phyloP scores from a whole-genome alignment of 2,888 invertebrate genomes.

The Aporophyla lueneburgensis region DNA sequence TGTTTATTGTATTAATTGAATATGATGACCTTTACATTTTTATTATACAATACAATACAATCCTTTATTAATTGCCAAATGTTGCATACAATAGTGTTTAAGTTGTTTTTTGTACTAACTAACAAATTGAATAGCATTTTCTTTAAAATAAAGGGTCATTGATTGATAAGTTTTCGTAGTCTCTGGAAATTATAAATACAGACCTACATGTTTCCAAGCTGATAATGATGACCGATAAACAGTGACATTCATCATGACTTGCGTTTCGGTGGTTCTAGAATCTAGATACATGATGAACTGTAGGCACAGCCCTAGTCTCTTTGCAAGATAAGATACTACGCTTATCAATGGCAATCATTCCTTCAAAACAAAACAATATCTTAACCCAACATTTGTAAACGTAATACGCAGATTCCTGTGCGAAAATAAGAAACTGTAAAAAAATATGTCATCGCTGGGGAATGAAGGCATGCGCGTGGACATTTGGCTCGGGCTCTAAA shows the following conservation, averaged over 20 bases:
- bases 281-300: not conserved
- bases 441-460: slow-evolving; percentile 58
- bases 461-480: slow-evolving; percentile 49
- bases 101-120: no score
- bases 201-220: not conserved
- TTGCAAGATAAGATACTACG: slow-evolving; percentile 8
- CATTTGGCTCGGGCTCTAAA: slow-evolving; percentile 62
- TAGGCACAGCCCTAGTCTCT: not conserved
- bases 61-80: no score
- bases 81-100: no score
- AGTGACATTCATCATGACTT: slow-evolving; percentile 6
- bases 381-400: slow-evolving; percentile 13
- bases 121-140: no score
- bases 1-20: no score
- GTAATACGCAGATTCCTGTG: slow-evolving; percentile 38
- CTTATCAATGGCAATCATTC: not conserved
- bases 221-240: slow-evolving; percentile 20
- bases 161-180: not conserved
- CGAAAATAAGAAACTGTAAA: slow-evolving; percentile 50
- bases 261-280: not conserved
- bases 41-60: no score
- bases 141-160: no score
- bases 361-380: slow-evolving; percentile 3
- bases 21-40: no score
- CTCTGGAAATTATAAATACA: not conserved